phyloP scores from a whole-genome alignment of 1,140 invertebrate genomes.

The Danaus plexippus region DNA sequence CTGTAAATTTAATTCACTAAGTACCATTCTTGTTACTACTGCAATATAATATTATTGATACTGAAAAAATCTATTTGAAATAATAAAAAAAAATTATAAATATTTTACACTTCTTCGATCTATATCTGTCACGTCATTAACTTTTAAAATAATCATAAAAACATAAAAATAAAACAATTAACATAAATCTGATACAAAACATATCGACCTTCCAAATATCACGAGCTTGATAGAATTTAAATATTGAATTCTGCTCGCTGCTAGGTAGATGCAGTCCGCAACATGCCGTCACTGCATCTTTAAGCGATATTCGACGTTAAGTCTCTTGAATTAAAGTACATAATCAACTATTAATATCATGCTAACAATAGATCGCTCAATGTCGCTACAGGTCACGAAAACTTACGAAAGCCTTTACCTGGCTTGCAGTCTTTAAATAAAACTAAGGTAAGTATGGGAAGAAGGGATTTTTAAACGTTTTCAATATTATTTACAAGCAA shows the following conservation, averaged over 20 bases:
- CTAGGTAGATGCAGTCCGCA: conserved; percentile 3
- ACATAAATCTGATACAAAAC: conserved; percentile 19
- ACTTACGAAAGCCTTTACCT: conserved; percentile 44
- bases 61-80: too few species aligned
- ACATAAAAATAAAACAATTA: conserved; percentile 1
- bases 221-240: conserved; percentile 27
- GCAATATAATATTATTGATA: too few species aligned
- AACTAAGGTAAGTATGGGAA: not conserved
- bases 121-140: too few species aligned
- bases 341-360: conserved; percentile 1
- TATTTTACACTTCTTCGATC: too few species aligned
- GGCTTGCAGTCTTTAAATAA: conserved; percentile 5
- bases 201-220: conserved; percentile 43
- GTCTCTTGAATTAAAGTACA: conserved; percentile 6
- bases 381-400: conserved; percentile 47
- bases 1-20: too few species aligned
- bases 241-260: not conserved
- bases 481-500: not conserved
- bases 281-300: not conserved
- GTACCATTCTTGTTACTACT: too few species aligned
- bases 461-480: not conserved
- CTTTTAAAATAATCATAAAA: too few species aligned
- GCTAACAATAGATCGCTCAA: conserved; percentile 51
- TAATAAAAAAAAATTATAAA: too few species aligned
- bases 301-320: not conserved